Evolutionary conservation across 2,888 invertebrate genomes (phyloP), one percentile per base, ranked within the genome.

Genomic region (Torymus auratus): DNA sequence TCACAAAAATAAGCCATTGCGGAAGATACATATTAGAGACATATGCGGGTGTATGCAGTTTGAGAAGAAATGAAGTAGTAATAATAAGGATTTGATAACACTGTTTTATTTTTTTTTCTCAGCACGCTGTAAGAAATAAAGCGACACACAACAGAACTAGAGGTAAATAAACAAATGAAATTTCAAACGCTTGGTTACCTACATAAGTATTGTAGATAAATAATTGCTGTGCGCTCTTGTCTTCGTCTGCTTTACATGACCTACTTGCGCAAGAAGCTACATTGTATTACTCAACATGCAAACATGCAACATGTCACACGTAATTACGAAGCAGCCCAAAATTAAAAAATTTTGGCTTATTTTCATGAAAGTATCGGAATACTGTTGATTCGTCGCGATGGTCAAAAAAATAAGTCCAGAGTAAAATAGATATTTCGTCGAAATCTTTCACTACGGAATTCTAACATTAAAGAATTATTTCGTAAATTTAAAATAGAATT

Each of bases 1-100:
- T 87, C 89, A 90, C 86, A 88, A 90, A 90, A 90, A 90, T 89
- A 90, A 90, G 89, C 90, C 88, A 88, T 86, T 77, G 55, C 69
- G 56, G 55, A 77, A 82, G 56, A 77, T 55, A 76, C 41, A 41
- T 64, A 73, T 72, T 62, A 71, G 56, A 76, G 55, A 70, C 71
- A 68, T 79, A 79, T 82, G 79, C 73, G 73, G 72, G 79, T 82
- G 79, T 79, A 79, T 79, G 82, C 79, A 76, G 76, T 69, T 82
- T 73, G 79, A 82, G 69, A 76, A 76, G 61, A 61, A 76, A 61
- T 60, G 53, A 67, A 82, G 67, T 58, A 52, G 53, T 75, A 68
- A 41, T 41, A 41, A 41, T 41, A 53, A 70, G 72, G 56, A 79
- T 14, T 74, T 62, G 62, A 73, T 60, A 79, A 62, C 3, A 50